These are phyloP conservation scores for Neopipo cinnamomea DNA, from an alignment of 2,113 vertebrate species.

Conservation along the genomic window DNA sequence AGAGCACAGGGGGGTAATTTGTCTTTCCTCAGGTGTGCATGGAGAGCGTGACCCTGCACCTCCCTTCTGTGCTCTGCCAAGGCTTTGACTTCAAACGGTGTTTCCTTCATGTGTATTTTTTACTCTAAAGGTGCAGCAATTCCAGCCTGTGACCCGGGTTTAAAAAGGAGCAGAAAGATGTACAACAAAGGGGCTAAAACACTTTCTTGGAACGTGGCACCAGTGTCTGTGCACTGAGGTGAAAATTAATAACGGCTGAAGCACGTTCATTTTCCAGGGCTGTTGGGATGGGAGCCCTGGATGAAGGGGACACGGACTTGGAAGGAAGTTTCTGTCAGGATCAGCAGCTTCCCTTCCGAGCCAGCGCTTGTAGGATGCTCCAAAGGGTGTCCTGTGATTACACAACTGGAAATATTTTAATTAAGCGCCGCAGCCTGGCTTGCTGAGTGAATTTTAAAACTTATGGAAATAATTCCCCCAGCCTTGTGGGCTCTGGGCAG, in stretches of 20 bases:
- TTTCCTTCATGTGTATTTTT: not conserved
- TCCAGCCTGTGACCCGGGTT: not conserved
- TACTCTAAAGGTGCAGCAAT: not conserved
- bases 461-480: conserved; percentile 29
- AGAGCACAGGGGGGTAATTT: not conserved
- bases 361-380: not conserved
- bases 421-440: not conserved
- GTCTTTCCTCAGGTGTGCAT: not conserved
- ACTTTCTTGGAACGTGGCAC: not conserved
- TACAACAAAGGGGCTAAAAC: not conserved
- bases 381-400: not conserved
- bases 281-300: not conserved
- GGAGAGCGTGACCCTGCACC: not conserved
- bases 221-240: not conserved
- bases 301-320: not conserved
- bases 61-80: not conserved
- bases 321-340: not conserved
- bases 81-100: not conserved
- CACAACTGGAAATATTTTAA: conserved; percentile 8
- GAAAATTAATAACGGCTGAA: not conserved
- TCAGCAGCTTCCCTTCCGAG: not conserved
- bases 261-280: not conserved
- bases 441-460: not conserved
- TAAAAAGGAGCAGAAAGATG: not conserved
- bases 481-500: not conserved